Percentiles rank a stretch among this genome's conserved stretches.
phyloP scores from a whole-genome alignment of 2,113 vertebrate species.

The Gila orcuttii region DNA sequence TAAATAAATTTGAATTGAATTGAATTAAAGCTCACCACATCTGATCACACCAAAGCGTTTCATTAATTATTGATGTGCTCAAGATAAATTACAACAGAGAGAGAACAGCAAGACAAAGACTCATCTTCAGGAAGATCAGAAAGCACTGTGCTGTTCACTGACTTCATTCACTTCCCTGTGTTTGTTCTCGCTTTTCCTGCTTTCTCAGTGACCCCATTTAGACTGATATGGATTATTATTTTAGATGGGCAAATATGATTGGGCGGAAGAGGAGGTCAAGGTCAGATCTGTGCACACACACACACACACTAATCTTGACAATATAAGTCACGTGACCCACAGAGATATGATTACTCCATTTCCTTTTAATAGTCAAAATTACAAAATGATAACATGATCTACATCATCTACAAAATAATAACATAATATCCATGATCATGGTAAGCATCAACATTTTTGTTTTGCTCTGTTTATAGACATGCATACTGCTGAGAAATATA shows the following conservation, averaged over 20 bases:
- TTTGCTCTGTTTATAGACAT: constrained; percentile 79
- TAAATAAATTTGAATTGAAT: too few species aligned
- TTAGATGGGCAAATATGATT: background rate
- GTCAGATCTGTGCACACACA: background rate
- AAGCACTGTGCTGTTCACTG: too few species aligned
- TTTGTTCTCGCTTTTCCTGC: too few species aligned
- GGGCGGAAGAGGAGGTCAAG: background rate
- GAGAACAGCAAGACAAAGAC: too few species aligned
- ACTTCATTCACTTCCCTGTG: too few species aligned
- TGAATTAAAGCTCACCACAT: too few species aligned
- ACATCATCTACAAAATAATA: constrained; percentile 79
- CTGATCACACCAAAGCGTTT: too few species aligned
- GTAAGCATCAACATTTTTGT: constrained; percentile 73
- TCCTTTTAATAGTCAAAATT: constrained; percentile 82
- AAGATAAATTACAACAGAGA: too few species aligned
- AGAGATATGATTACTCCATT: constrained; percentile 65
- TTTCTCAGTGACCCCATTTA: too few species aligned
- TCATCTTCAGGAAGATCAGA: background rate
- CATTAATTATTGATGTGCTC: too few species aligned
- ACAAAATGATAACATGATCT: constrained; percentile 83
- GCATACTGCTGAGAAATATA: constrained; percentile 85
- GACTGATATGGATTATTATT: background rate
- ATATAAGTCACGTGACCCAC: background rate
- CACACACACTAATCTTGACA: too few species aligned
- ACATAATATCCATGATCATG: constrained; percentile 74